Evolutionary conservation across 2,888 invertebrate genomes (phyloP), one percentile per base, ranked within the genome.

Genomic region (Lasioglossum zephyrum): DNA sequence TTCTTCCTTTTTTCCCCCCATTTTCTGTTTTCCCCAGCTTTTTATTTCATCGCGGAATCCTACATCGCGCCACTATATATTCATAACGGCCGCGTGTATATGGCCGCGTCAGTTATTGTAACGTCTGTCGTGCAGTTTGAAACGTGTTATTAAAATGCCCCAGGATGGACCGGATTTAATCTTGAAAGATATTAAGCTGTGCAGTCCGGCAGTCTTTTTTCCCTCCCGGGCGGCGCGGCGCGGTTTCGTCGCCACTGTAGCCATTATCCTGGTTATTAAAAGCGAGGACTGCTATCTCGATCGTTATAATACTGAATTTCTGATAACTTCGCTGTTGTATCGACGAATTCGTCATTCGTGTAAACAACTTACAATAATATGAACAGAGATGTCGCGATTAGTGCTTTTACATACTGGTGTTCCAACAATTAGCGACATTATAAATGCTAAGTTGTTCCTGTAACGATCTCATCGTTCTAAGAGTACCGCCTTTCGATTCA

Each of bases 71-170:
- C 49, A 3, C 63, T 36, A 47, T 49, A 44, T 44, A 75, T 66
- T 69, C 77, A 66, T 31, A 66, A 66, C 44, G 47, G 44, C 22
- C 22, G 22, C 76, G 36, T 18, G 66, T 36, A 36, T 16, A 76
- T 4, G 18, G 44, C 44, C 26, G 75, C 26, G 63, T 63, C 44
- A 31, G 76, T 47, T 31, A 76, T 44, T 31, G 76, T 36, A 44
- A 66, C 63, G 44, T 63, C 44, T 76, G 76, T 31, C 63, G 22
- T 13, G 73, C 47, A 53, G 49, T 49, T 53, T 36, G 69, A 69
- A 69, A 39, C 69, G 69, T 39, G 69, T 69, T 69, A 69, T 69
- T 69, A 69, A 69, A 66, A 66, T 36, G 66, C 36, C 36, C 31
- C 66, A 18, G 36, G 8, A 36, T 66, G 66, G 18, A 66, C 36